phyloP scores from a whole-genome alignment of 2,797 vertebrate genomes.

The Toxotes lorentzi region DNA sequence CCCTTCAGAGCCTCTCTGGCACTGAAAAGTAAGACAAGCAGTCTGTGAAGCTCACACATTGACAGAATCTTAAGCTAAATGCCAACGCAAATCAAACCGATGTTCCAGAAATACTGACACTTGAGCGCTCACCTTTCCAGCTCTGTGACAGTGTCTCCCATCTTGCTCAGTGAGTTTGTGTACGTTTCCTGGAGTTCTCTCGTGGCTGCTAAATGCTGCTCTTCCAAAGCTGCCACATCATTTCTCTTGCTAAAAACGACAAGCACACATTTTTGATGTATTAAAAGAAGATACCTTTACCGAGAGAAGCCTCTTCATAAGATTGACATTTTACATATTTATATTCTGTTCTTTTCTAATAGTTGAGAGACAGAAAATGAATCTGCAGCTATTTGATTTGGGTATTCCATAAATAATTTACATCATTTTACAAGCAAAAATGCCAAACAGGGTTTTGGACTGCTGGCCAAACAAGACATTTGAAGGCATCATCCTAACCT shows the following conservation, averaged over 20 bases:
- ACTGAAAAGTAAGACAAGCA: conserved; percentile 72
- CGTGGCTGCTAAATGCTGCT: conserved; percentile 72
- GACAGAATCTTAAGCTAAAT: conserved; percentile 22
- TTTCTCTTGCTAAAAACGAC: conserved; percentile 81
- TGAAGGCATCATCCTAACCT: not conserved
- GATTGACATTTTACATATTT: not conserved
- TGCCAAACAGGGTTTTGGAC: not conserved
- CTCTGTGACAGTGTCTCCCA: conserved; percentile 81
- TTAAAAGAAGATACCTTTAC: not conserved
- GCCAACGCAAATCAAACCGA: conserved; percentile 30
- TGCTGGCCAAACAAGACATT: not conserved
- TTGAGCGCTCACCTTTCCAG: conserved; percentile 86
- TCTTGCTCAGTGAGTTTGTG: conserved; percentile 70
- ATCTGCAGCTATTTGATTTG: not conserved
- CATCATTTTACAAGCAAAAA: not conserved
- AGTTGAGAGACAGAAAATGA: not conserved
- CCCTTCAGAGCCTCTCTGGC: conserved; percentile 78
- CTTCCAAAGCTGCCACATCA: conserved; percentile 78
- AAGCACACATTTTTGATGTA: not conserved
- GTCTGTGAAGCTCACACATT: conserved; percentile 26
- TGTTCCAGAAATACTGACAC: conserved; percentile 12
- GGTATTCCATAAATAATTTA: not conserved
- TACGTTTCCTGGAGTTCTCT: conserved; percentile 83
- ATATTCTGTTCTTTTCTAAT: not conserved
- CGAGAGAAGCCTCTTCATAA: not conserved